Evolutionary conservation across 2,888 invertebrate species (phyloP).

Genomic region (Harmothoe impar): DNA sequence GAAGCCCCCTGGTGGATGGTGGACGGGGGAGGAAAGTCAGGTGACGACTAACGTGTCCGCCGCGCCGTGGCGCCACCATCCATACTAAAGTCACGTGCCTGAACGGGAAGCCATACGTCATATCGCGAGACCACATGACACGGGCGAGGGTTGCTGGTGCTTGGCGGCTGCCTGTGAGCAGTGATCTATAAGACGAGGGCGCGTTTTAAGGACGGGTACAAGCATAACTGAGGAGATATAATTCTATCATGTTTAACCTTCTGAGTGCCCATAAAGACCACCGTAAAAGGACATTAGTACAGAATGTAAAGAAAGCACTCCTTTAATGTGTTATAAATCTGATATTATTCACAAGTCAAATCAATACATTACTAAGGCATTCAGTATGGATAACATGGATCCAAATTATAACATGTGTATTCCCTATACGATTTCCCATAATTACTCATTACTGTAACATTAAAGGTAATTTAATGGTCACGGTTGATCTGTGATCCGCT

Average conservation of each 20-base stretch:
- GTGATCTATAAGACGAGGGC: not conserved
- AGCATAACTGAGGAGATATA: not conserved
- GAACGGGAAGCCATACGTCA: slow-evolving; percentile 50
- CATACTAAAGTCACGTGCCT: slow-evolving; percentile 46
- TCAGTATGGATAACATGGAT: no score
- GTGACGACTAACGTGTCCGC: slow-evolving; percentile 49
- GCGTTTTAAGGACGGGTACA: not conserved
- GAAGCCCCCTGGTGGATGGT: slow-evolving; percentile 13
- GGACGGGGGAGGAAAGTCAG: slow-evolving; percentile 35
- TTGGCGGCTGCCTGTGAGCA: not conserved
- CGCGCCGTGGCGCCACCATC: slow-evolving; percentile 40
- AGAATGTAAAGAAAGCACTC: no score
- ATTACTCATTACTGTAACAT: no score
- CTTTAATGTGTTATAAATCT: no score
- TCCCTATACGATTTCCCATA: no score
- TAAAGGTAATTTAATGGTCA: no score
- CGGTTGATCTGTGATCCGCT: no score
- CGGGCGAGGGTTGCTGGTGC: slow-evolving; percentile 5
- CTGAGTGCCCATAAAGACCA: not conserved
- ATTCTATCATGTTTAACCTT: not conserved
- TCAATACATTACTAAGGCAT: no score
- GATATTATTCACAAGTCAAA: no score
- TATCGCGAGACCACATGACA: slow-evolving; percentile 43
- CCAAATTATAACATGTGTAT: no score
- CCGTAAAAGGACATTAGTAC: not conserved